Evolutionary conservation across 2,888 invertebrate genomes (phyloP), one percentile per base, ranked within the genome.

Genomic region (Chymomyza amoena): DNA sequence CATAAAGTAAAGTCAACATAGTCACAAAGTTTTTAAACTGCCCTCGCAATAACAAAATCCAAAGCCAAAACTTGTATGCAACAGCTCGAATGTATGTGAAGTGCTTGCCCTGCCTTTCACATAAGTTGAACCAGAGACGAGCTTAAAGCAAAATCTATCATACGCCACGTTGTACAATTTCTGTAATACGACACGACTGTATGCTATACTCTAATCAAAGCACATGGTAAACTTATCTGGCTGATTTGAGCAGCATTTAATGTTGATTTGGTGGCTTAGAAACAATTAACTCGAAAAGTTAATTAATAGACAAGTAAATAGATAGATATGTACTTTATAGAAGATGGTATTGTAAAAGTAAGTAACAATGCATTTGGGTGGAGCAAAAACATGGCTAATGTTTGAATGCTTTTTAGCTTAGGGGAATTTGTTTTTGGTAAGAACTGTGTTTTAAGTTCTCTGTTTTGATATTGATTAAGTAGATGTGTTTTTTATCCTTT

Each of bases 141-240:
- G 76, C 73, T 79, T 79, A 63, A 67, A 72, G 69, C 64, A 72
- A 82, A 76, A 84, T 84, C 80, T 76, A 84, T 82, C 87, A 82
- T 82, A 84, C 79, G 75, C 77, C 84, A 76, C 69, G 80, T 75
- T 76, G 75, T 65, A 57, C 75, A 63, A 69, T 45, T 45, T 5
- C 39, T 45, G 39, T 13, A 45, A 45, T 45, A 45, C 13, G 13
- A 45, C 13, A 13, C 39, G 39, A 45, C 1, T 45, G 39, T 13
- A 45, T 45, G 39, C 13, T 10, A 45, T 45, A 45, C 39, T 1
- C 39, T 45, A 45, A 45, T 45, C 39, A 45, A 45, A 45, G 13
- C 32, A 45, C 39, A 45, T 45, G 10, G 39, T 45, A n/a, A 54
- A 54, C 54, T 54, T 54, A 7, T 18, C 18, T 54, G 20, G 20